phyloP scores from a whole-genome alignment of 2,888 invertebrate species.

The Parnassius orleans region DNA sequence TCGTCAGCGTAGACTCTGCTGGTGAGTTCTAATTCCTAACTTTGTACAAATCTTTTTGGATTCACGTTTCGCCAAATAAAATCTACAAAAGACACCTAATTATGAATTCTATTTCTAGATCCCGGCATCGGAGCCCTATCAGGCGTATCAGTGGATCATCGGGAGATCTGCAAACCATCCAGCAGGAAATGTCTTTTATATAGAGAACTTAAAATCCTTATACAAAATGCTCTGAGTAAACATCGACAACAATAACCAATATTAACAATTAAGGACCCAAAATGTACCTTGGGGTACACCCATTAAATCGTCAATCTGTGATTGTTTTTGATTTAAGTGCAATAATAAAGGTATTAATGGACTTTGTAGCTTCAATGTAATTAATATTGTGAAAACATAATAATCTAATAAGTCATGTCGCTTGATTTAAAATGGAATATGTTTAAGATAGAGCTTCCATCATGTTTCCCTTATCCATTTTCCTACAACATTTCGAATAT shows the following conservation, averaged over 20 bases:
- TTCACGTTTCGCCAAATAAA: too few species aligned
- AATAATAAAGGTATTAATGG: slow-evolving; percentile 1
- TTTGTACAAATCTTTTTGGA: too few species aligned
- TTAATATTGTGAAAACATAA: background rate
- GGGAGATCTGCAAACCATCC: slow-evolving; percentile 92
- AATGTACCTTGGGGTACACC: slow-evolving; percentile 13
- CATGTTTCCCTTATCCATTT: too few species aligned
- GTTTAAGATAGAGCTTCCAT: too few species aligned
- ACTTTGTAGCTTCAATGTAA: background rate
- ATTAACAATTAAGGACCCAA: background rate
- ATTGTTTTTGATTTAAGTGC: slow-evolving; percentile 16
- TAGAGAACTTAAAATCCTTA: slow-evolving; percentile 83
- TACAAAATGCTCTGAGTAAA: slow-evolving; percentile 55
- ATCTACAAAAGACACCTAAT: too few species aligned
- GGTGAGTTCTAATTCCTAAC: slow-evolving; percentile 68
- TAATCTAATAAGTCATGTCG: background rate
- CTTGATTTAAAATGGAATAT: background rate
- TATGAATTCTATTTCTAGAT: slow-evolving; percentile 74
- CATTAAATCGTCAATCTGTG: slow-evolving; percentile 18
- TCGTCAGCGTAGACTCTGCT: slow-evolving; percentile 89
- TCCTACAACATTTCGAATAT: too few species aligned
- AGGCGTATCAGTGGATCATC: slow-evolving; percentile 88
- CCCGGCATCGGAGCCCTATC: slow-evolving; percentile 89
- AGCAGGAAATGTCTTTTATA: slow-evolving; percentile 85
- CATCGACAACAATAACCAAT: background rate